Evolutionary conservation across 2,113 vertebrate species (phyloP), one percentile per base, ranked within the genome.

Genomic region (Cebus imitator): DNA sequence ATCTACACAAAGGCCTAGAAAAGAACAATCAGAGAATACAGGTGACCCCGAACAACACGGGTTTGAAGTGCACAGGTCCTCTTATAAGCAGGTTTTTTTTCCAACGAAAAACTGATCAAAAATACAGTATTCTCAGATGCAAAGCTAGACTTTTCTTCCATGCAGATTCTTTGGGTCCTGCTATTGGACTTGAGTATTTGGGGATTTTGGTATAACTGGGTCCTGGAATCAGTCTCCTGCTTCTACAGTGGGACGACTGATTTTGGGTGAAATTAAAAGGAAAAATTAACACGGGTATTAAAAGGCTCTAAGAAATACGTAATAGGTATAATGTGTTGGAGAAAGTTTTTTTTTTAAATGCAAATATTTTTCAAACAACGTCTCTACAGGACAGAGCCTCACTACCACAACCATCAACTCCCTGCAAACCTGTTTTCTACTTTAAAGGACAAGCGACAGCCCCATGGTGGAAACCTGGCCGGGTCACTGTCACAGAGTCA

Each of bases 401-500:
- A 6, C 0, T 9, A 40, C 18, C 23, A 20, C 5, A 11, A 21
- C 21, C 3, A 6, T 23, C 66, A 32, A n/a, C 12, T 64, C 27
- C 61, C 12, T 64, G 9, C 18, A 43, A 8, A 43, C 18, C 5
- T 2, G 13, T 93, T 68, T 61, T 81, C 20, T 35, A 23, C 37
- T 45, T 52, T 50, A n/a, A 45, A 87, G 45, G 50, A 90, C 92
- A 52, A 45, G 17, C 5, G n/a, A 40, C 6, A 8, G 5, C 6
- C 21, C 3, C 5, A 2, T 0, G 10, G 30, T 6, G 10, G 32
- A n/a, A 32, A 50, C 17, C 17, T 73, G 32, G 6, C 14, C 23
- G 5, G 0, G 40, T 64, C 2, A 2, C 18, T 20, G 2, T 9
- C 6, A 23, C 37, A 68, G 25, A 0, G 13, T 87, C 82, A 0